A percentile compares a stretch with the other conserved stretches of the same genome.
Conservation (phyloP, 2,888 invertebrate species). For the Acronicta leporina region DNA sequence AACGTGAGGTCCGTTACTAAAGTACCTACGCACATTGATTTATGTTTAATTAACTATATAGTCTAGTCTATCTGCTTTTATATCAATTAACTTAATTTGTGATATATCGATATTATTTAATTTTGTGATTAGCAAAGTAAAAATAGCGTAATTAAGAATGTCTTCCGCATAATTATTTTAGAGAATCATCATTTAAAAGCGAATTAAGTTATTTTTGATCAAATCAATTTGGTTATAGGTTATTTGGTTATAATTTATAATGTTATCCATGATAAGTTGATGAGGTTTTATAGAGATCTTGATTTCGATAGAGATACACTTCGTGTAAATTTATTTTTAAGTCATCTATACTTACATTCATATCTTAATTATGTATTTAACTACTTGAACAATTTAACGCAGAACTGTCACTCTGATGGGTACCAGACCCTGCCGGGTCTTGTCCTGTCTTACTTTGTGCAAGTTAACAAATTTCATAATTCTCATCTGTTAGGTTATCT, state of each 20-base stretch:
- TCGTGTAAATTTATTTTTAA: too few species aligned
- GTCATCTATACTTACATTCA: too few species aligned
- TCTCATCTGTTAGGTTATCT: too few species aligned
- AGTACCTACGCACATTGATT: conserved; percentile 42
- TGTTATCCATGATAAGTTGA: neutral
- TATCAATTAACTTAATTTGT: conserved; percentile 11
- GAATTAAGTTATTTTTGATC: neutral
- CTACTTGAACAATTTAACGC: too few species aligned
- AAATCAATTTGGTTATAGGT: neutral
- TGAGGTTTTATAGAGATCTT: too few species aligned
- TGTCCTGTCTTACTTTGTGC: too few species aligned
- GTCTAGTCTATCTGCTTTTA: conserved; percentile 9
- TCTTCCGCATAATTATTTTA: conserved; percentile 27
- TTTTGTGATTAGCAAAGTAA: conserved; percentile 6
- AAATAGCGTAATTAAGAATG: conserved; percentile 2
- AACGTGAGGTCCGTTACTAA: conserved; percentile 74
- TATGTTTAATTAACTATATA: conserved; percentile 14
- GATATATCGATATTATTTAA: conserved; percentile 1
- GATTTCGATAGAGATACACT: too few species aligned
- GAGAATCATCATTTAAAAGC: conserved; percentile 8
- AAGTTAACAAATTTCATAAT: too few species aligned
- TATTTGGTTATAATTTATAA: too few species aligned
- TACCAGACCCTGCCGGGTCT: too few species aligned
- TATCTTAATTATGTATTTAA: too few species aligned
- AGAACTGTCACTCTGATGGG: too few species aligned